A percentile compares a stretch with the other conserved stretches of the same genome.
phyloP scores from a whole-genome alignment of 2,888 invertebrate genomes.

The Mesoligia furuncula region DNA sequence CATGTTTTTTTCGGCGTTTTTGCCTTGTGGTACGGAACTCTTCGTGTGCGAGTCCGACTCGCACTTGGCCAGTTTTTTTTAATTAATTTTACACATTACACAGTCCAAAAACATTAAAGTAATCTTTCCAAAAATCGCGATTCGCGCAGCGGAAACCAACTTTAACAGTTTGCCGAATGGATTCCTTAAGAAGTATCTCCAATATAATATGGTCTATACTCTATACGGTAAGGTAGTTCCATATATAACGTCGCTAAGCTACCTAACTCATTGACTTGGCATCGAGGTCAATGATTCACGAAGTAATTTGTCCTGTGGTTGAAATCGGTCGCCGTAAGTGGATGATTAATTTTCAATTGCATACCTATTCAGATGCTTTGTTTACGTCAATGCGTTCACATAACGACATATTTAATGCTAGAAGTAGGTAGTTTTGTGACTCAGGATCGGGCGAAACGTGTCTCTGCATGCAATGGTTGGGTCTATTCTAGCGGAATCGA shows the following conservation, averaged over 20 bases:
- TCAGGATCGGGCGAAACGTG: too few species aligned
- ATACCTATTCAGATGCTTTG: not conserved
- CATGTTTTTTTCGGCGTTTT: too few species aligned
- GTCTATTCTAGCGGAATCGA: too few species aligned
- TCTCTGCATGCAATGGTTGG: too few species aligned
- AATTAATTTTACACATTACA: not conserved
- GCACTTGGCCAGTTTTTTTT: too few species aligned
- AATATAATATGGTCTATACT: constrained; percentile 54
- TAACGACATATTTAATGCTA: not conserved
- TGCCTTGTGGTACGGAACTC: too few species aligned
- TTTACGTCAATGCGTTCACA: not conserved
- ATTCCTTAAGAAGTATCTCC: constrained; percentile 51
- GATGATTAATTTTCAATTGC: not conserved
- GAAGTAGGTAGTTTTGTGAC: not conserved
- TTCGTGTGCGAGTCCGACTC: too few species aligned
- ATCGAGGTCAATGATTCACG: constrained; percentile 21
- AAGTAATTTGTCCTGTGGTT: constrained; percentile 7
- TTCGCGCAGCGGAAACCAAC: constrained; percentile 37
- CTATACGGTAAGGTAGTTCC: constrained; percentile 27
- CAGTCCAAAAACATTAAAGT: not conserved
- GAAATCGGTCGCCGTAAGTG: not conserved
- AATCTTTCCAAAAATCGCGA: constrained; percentile 4
- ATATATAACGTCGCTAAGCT: constrained; percentile 31
- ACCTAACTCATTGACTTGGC: constrained; percentile 46
- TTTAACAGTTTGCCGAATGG: constrained; percentile 48